Evolutionary conservation across 2,888 invertebrate genomes (phyloP), one percentile per base, ranked within the genome.

Genomic region (Busseola fusca): DNA sequence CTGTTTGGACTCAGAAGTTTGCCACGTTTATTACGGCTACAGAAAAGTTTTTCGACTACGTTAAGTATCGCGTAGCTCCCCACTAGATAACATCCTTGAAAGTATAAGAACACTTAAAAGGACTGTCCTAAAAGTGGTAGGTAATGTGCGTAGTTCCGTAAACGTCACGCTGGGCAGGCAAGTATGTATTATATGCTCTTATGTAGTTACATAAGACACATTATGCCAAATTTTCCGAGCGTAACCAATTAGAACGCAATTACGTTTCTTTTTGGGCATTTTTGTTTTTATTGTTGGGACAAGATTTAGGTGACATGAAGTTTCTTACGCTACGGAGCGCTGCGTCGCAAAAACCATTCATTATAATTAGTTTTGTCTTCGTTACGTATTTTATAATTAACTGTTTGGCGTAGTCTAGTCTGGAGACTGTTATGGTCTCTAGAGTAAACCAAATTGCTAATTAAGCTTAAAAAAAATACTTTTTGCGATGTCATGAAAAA

Each of bases 221-320:
- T 78, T 68, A 72, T 74, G 50, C 34, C 57, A 62, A 70, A 64
- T 50, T 65, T 78, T 60, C 54, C 69, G 65, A 84, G 79, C 82
- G 71, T 81, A 69, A 72, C 82, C 73, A 82, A 80, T 82, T 80
- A 84, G 59, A 75, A 82, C 74, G 72, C 57, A 66, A 68, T 76
- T 74, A 59, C 64, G 64, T 72, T 82, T 73, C 69, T 68, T 72
- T 63, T 71, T 64, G 14, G 58, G 14, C 5, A 25, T 65, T 76
- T 76, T 76, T 27, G 42, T 65, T 80, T 74, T 69, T 68, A 64
- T n/a, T 64, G 64, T 80, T 27, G 54, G 64, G 54, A 63, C 62
- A 75, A 75, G 77, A 80, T 80, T 80, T 78, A 65, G 62, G 50
- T 65, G 80, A 58, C 76, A 56, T 58, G 62, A 69, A 65, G 58